Evolutionary conservation across 1,140 invertebrate species (phyloP).

Genomic region (Drosophila parabipectinata): DNA sequence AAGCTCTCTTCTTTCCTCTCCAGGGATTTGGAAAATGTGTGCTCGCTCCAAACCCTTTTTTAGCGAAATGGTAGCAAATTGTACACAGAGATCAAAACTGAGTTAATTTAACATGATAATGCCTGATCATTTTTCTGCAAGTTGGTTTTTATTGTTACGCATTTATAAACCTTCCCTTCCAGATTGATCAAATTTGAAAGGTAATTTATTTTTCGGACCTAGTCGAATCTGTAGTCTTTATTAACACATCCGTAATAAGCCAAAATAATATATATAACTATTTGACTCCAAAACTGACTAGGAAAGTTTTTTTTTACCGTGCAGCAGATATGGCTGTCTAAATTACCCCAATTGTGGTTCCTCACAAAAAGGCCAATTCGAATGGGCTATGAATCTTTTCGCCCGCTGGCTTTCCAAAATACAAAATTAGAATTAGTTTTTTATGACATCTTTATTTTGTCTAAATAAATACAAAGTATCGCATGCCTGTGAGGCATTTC

Average conservation of each 20-base stretch:
- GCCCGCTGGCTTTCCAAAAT: conserved; percentile 59
- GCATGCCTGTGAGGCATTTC: conserved; percentile 64
- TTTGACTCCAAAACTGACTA: too few species aligned
- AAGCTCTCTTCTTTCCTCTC: background rate
- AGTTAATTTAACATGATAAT: background rate
- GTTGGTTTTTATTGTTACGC: background rate
- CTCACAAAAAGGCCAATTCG: conserved; percentile 59
- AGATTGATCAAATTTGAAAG: too few species aligned
- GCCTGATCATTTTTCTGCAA: background rate
- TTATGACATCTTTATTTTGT: conserved; percentile 80
- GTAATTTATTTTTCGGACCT: too few species aligned
- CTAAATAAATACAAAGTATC: conserved; percentile 81
- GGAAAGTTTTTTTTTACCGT: conserved; percentile 3
- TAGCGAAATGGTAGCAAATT: conserved; percentile 36
- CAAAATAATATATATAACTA: too few species aligned
- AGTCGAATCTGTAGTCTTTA: too few species aligned
- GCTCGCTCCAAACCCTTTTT: conserved; percentile 63
- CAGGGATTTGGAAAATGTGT: conserved; percentile 54
- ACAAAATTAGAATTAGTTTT: conserved; percentile 81
- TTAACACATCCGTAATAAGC: too few species aligned
- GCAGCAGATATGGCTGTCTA: background rate
- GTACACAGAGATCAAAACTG: background rate
- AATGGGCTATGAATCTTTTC: conserved; percentile 75
- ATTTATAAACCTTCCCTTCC: background rate
- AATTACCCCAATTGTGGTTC: conserved; percentile 28